These are phyloP conservation scores for Polypedilum pembai DNA, from an alignment of 1,140 invertebrate species.

Conservation along the genomic window DNA sequence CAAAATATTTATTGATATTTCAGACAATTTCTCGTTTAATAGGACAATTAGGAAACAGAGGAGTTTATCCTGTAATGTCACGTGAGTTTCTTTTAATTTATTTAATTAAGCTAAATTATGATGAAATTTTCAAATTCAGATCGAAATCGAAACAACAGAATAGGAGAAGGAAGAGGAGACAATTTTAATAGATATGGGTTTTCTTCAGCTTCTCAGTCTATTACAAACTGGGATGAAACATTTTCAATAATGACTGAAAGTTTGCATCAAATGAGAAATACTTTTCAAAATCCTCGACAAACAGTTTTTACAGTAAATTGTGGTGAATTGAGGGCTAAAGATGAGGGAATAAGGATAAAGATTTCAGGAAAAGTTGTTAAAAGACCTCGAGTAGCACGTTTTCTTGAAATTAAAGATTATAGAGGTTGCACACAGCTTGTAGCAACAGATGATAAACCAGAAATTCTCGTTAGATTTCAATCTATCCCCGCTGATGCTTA, in stretches of 20 bases:
- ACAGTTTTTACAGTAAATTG: conserved; percentile 40
- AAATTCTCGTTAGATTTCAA: conserved; percentile 31
- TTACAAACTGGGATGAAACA: not conserved
- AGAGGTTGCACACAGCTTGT: conserved; percentile 44
- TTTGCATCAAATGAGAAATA: not conserved
- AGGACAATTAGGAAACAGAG: not conserved
- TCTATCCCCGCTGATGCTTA: conserved; percentile 42
- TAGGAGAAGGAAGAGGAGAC: not conserved
- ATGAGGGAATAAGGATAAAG: conserved; percentile 42
- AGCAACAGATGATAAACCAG: conserved; percentile 40
- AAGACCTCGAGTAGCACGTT: conserved; percentile 41
- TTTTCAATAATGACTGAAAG: not conserved
- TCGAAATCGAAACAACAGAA: too few relatives aligned
- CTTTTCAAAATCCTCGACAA: conserved; percentile 35
- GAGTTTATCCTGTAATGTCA: not conserved
- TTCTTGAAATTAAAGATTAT: conserved; percentile 42
- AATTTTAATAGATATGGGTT: not conserved
- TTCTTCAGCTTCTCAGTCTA: not conserved
- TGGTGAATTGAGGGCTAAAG: conserved; percentile 41
- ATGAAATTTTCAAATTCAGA: not conserved
- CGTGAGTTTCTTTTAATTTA: not conserved
- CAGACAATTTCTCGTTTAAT: not conserved
- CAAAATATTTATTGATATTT: not conserved
- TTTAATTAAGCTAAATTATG: not conserved
- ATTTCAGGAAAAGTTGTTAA: conserved; percentile 42